Percentiles rank a stretch among this genome's conserved stretches.
phyloP scores from a whole-genome alignment of 2,888 invertebrate species.

The Linnaemya tessellans region DNA sequence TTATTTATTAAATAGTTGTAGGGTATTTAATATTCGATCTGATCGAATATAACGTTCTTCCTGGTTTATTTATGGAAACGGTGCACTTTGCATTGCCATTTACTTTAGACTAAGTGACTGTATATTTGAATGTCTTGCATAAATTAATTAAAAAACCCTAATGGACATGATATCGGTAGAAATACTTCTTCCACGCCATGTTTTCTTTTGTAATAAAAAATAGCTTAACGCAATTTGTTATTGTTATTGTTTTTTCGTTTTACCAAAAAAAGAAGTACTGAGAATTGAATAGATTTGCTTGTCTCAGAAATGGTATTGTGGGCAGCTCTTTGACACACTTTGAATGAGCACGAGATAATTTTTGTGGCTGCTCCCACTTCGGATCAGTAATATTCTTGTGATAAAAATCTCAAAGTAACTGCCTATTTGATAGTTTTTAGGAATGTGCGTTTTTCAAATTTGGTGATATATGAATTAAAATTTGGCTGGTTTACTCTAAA shows the following conservation, averaged over 20 bases:
- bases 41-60: too few relatives aligned
- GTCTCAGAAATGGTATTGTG: background rate
- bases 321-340: background rate
- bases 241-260: background rate
- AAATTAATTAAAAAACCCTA: slow-evolving; percentile 74
- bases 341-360: too few relatives aligned
- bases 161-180: slow-evolving; percentile 73
- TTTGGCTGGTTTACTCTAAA: too few relatives aligned
- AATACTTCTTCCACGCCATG: slow-evolving; percentile 62
- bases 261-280: background rate
- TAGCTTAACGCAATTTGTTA: slow-evolving; percentile 54
- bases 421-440: too few relatives aligned
- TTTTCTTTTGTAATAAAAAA: slow-evolving; percentile 36
- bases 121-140: slow-evolving; percentile 71
- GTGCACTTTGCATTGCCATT: slow-evolving; percentile 24
- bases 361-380: too few relatives aligned
- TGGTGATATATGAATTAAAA: too few relatives aligned
- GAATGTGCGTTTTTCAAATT: too few relatives aligned
- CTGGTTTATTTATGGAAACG: slow-evolving; percentile 14
- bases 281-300: background rate
- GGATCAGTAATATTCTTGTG: too few relatives aligned
- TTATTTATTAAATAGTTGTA: too few relatives aligned
- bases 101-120: slow-evolving; percentile 14
- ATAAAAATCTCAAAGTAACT: too few relatives aligned
- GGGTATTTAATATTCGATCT: too few relatives aligned